Percentiles rank a stretch among this genome's conserved stretches.
Evolutionary conservation across 2,797 vertebrate genomes (phyloP).

Genomic region (Heliangelus exortis): DNA sequence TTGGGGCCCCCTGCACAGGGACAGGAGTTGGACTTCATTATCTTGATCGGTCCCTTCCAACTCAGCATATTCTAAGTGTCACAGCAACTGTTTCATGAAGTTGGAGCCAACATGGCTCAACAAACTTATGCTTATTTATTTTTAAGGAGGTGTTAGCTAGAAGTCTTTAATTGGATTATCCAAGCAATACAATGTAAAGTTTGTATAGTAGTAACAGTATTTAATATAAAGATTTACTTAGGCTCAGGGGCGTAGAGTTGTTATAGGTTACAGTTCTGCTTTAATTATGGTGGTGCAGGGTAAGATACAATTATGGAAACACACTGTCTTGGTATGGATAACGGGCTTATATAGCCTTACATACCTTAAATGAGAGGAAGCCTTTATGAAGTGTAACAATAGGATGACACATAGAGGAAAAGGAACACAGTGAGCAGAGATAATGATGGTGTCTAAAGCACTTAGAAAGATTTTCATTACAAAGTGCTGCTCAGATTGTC

Average conservation of each 20-base stretch:
- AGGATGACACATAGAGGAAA: neutral
- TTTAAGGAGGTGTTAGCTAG: neutral
- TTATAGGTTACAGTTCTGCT: neutral
- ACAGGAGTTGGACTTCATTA: no score
- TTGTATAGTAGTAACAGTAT: neutral
- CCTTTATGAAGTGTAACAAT: neutral
- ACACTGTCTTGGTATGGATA: neutral
- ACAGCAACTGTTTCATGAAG: neutral
- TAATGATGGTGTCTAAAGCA: neutral
- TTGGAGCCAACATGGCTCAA: neutral
- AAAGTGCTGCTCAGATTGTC: neutral
- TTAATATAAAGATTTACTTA: neutral
- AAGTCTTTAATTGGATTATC: neutral
- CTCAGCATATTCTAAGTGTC: neutral
- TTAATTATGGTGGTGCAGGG: neutral
- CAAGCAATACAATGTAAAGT: neutral
- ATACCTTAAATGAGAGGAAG: neutral
- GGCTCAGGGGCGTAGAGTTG: neutral
- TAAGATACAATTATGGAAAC: neutral
- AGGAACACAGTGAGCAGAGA: neutral
- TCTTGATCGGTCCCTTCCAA: no score
- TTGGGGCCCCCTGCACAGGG: no score
- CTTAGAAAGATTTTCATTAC: neutral
- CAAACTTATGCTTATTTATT: neutral
- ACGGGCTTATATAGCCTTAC: neutral